A percentile compares a stretch with the other conserved stretches of the same genome.
Conservation (phyloP, 2,888 invertebrate species). For the Halictus ligatus region DNA sequence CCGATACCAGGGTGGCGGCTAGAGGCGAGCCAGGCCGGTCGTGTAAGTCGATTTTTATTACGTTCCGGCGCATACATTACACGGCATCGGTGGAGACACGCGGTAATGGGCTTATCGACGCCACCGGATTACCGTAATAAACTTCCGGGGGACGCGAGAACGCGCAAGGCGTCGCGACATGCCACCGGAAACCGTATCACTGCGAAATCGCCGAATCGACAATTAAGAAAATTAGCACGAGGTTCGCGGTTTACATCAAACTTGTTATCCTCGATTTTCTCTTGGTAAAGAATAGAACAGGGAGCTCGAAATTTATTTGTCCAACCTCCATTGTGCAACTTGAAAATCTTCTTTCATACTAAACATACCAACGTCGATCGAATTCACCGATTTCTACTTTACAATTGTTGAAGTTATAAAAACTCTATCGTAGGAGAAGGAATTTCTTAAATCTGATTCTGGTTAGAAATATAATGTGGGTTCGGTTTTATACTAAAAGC, state of each 20-base stretch:
- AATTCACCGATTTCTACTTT: no score
- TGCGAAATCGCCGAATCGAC: background rate
- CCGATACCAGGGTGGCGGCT: conserved; percentile 34
- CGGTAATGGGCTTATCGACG: conserved; percentile 72
- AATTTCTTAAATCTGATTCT: no score
- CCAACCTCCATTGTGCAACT: no score
- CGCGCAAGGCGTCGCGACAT: conserved; percentile 18
- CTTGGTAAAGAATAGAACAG: background rate
- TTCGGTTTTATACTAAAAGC: no score
- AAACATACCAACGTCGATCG: no score
- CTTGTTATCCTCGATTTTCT: background rate
- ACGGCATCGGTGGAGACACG: conserved; percentile 50
- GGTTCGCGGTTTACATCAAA: background rate
- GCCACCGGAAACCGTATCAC: no score
- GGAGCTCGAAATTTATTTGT: background rate
- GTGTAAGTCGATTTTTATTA: conserved; percentile 83
- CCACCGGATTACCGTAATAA: conserved; percentile 69
- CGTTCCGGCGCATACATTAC: conserved; percentile 77
- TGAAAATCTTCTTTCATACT: no score
- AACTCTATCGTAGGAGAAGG: no score
- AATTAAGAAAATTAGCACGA: background rate
- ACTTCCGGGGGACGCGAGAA: conserved; percentile 56
- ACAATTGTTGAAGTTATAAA: no score
- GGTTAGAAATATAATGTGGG: no score
- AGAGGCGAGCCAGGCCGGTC: conserved; percentile 61